These are phyloP conservation scores for Diachasma alloeum DNA, from an alignment of 1,140 invertebrate genomes.

Conservation along the genomic window DNA sequence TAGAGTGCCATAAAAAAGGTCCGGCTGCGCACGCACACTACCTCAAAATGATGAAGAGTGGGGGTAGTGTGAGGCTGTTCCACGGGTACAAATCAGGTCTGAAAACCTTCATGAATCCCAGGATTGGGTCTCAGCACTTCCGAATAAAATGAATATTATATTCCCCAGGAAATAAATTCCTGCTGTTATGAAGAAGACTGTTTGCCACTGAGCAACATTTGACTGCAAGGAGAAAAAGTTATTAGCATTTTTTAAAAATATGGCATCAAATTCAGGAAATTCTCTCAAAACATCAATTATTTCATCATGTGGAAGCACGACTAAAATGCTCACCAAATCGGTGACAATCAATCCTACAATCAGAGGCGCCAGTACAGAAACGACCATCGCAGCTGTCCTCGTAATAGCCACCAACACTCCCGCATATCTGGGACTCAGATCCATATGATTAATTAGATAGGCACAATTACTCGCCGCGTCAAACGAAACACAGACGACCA, in stretches of 20 bases:
- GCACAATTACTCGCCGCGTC: constrained; percentile 68
- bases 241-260: not conserved
- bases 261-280: not conserved
- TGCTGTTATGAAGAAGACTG: constrained; percentile 3
- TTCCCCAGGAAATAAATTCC: constrained; percentile 24
- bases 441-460: constrained; percentile 72
- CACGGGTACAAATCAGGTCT: no score
- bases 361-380: constrained; percentile 56
- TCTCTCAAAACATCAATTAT: no score
- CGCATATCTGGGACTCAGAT: constrained; percentile 73
- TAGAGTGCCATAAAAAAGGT: no score
- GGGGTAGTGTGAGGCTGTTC: no score
- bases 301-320: no score
- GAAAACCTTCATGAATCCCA: no score
- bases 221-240: not conserved
- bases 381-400: constrained; percentile 70
- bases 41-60: no score
- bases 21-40: no score
- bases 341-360: constrained; percentile 62
- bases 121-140: constrained; percentile 9
- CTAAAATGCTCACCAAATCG: constrained; percentile 30
- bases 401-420: constrained; percentile 73
- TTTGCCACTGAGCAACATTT: not conserved
- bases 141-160: constrained; percentile 21
- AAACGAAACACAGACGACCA: constrained; percentile 68